These are phyloP conservation scores for Coranthus polyacanthus DNA, from an alignment of 2,797 vertebrate species.

Conservation along the genomic window DNA sequence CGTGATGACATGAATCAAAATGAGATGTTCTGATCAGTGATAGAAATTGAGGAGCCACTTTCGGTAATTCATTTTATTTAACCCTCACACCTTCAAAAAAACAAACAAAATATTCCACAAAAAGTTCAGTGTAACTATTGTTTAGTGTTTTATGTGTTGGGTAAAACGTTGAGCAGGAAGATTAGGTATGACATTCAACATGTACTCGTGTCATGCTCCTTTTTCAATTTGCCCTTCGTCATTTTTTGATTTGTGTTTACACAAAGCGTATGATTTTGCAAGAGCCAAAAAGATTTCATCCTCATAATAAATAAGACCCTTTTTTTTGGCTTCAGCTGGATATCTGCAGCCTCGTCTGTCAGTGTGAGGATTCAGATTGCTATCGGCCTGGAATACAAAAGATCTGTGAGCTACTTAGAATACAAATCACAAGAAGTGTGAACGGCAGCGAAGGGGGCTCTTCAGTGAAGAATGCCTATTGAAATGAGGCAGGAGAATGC, in stretches of 20 bases:
- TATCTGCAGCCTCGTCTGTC: conserved; percentile 54
- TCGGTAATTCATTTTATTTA: no score
- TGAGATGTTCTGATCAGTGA: no score
- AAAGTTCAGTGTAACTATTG: no score
- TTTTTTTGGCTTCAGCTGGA: conserved; percentile 29
- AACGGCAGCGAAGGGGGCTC: conserved; percentile 68
- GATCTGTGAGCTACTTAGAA: conserved; percentile 77
- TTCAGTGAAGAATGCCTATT: conserved; percentile 80
- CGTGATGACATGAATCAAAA: no score
- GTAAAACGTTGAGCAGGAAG: no score
- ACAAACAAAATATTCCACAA: no score
- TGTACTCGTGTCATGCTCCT: conserved; percentile 5
- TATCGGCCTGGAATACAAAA: conserved; percentile 77
- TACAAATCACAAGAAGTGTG: conserved; percentile 81
- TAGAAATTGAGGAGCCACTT: no score
- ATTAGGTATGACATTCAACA: no score
- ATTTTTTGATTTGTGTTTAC: conserved; percentile 15
- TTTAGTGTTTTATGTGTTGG: no score
- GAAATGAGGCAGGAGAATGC: conserved; percentile 82
- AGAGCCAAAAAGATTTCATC: conserved; percentile 42
- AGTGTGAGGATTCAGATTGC: conserved; percentile 64
- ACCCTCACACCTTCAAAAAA: no score
- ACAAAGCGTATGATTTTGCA: conserved; percentile 27
- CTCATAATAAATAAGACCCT: conserved; percentile 46
- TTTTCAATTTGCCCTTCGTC: conserved; percentile 24